Evolutionary conservation across 2,888 invertebrate genomes (phyloP).

Genomic region (Pterostichus madidus): DNA sequence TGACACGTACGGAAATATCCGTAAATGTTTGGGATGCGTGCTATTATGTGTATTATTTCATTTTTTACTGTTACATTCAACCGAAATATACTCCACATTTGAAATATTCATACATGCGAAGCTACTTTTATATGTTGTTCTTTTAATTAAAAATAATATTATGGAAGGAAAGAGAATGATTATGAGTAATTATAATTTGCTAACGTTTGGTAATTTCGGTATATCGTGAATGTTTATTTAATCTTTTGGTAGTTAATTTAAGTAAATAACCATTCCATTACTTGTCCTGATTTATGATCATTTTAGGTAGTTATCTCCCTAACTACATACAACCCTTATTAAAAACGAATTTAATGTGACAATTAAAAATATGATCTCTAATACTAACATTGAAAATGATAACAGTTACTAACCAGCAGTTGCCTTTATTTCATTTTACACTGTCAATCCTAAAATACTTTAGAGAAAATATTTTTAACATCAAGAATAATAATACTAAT

Average conservation of each 20-base stretch:
- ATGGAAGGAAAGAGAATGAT: slow-evolving; percentile 12
- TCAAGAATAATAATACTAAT: too few relatives aligned
- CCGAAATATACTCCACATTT: slow-evolving; percentile 25
- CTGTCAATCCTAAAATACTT: too few relatives aligned
- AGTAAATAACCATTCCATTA: slow-evolving; percentile 37
- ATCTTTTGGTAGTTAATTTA: slow-evolving; percentile 19
- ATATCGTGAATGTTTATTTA: slow-evolving; percentile 13
- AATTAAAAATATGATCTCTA: not conserved
- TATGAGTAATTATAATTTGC: slow-evolving; percentile 31
- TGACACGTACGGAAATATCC: slow-evolving; percentile 36
- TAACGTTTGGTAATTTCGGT: slow-evolving; percentile 27
- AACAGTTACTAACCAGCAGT: too few relatives aligned
- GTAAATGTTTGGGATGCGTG: slow-evolving; percentile 37
- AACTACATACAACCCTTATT: not conserved
- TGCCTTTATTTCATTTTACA: too few relatives aligned
- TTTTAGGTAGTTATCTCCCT: slow-evolving; percentile 28
- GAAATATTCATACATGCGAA: slow-evolving; percentile 22
- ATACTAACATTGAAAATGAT: too few relatives aligned
- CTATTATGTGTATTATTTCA: slow-evolving; percentile 49
- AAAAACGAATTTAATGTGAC: not conserved
- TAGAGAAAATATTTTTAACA: too few relatives aligned
- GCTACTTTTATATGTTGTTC: slow-evolving; percentile 28
- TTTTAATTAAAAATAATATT: slow-evolving; percentile 44
- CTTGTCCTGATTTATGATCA: slow-evolving; percentile 23
- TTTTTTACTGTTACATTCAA: slow-evolving; percentile 35